phyloP scores from a whole-genome alignment of 2,113 vertebrate genomes.

The Cyphomyrus plagiostoma region DNA sequence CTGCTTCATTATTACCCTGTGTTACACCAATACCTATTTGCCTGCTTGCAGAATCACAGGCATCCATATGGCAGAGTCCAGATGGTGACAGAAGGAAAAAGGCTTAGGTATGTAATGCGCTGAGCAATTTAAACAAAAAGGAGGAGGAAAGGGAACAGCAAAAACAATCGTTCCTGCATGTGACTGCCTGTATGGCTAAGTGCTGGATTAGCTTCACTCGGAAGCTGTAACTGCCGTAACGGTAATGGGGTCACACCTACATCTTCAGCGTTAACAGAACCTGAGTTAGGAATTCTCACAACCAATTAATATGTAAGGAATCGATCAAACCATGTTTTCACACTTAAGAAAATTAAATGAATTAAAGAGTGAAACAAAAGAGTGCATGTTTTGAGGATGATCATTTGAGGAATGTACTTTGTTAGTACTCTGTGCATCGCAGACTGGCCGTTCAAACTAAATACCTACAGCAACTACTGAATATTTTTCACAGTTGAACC shows the following conservation, averaged over 20 bases:
- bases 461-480: background rate
- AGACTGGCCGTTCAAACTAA: background rate
- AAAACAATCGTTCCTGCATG: background rate
- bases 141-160: background rate
- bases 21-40: constrained; percentile 12
- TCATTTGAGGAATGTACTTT: background rate
- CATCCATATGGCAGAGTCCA: constrained; percentile 16
- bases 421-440: background rate
- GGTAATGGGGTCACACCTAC: background rate
- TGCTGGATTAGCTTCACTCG: background rate
- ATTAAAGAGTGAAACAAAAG: background rate
- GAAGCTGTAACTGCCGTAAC: background rate
- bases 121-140: background rate
- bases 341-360: background rate
- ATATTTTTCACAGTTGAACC: background rate
- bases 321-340: background rate
- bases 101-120: constrained; percentile 4
- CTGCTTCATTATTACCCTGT: constrained; percentile 3
- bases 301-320: background rate
- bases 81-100: constrained; percentile 12
- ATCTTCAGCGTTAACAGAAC: background rate
- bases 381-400: background rate
- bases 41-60: background rate
- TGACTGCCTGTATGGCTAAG: background rate
- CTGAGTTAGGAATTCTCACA: background rate